Percentiles rank a stretch among this genome's conserved stretches.
Conservation (phyloP, 2,113 vertebrate species). For the Xiphophorus couchianus region DNA sequence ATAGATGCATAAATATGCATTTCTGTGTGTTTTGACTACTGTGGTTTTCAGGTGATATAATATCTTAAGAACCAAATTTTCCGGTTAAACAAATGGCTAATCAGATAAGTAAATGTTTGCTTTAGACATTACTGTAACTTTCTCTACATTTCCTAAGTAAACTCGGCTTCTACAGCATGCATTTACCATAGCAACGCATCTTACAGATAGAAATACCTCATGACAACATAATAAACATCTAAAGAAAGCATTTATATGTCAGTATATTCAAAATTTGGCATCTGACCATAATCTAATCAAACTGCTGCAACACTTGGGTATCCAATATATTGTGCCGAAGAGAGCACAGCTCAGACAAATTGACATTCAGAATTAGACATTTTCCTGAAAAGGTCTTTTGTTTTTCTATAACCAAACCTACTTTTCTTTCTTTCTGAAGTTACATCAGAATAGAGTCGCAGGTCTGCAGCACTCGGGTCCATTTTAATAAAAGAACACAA, state of each 20-base stretch:
- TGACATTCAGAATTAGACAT: constrained; percentile 38
- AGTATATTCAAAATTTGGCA: neutral
- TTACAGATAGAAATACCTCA: no score
- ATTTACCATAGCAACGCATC: no score
- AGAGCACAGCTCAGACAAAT: neutral
- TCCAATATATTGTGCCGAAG: constrained; percentile 12
- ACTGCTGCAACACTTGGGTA: neutral
- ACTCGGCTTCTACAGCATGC: neutral
- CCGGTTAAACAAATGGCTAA: no score
- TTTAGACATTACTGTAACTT: neutral
- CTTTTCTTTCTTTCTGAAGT: constrained; percentile 44
- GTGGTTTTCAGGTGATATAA: no score
- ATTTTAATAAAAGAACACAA: constrained; percentile 64
- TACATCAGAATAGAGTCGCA: constrained; percentile 53
- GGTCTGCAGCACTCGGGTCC: constrained; percentile 47
- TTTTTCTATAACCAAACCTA: constrained; percentile 9
- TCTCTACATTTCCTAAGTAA: neutral
- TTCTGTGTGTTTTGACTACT: neutral
- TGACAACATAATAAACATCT: no score
- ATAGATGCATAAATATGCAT: neutral
- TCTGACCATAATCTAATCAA: neutral
- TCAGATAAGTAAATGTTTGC: neutral
- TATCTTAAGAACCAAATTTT: no score
- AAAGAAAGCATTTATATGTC: no score
- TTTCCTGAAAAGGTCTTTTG: constrained; percentile 39